A percentile compares a stretch with the other conserved stretches of the same genome.
Evolutionary conservation across 1,140 invertebrate species (phyloP).

Genomic region (Drosophila mauritiana): DNA sequence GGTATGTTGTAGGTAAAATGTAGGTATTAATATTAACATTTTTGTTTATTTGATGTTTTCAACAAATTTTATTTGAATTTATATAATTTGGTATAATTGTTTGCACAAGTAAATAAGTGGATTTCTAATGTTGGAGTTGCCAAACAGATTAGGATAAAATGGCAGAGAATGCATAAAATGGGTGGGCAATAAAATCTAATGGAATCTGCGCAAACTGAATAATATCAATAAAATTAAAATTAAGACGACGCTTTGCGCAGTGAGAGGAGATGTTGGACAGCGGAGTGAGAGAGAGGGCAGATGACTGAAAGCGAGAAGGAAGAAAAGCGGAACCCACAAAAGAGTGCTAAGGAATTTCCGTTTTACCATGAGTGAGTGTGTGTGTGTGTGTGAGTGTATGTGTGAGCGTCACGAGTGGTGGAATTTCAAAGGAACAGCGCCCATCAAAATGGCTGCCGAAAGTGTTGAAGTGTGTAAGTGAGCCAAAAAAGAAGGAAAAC

Average conservation of each 20-base stretch:
- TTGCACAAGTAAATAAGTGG: too few species aligned
- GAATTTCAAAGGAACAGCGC: conserved; percentile 69
- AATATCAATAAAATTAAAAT: conserved; percentile 77
- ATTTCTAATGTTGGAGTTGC: conserved; percentile 19
- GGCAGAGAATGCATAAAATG: conserved; percentile 43
- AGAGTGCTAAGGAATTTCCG: conserved; percentile 62
- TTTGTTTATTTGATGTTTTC: too few species aligned
- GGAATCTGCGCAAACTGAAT: conserved; percentile 69
- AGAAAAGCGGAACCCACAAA: conserved; percentile 55
- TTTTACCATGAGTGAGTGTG: neutral
- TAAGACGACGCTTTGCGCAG: conserved; percentile 51
- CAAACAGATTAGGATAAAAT: conserved; percentile 32
- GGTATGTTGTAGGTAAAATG: too few species aligned
- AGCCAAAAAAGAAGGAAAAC: conserved; percentile 23
- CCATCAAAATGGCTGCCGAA: conserved; percentile 78
- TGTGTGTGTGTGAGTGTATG: conserved; percentile 6
- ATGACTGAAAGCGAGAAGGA: conserved; percentile 13
- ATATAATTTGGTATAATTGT: neutral
- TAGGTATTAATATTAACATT: too few species aligned
- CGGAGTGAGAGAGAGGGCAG: conserved; percentile 4
- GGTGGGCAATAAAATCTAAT: conserved; percentile 61
- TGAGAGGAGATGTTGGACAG: conserved; percentile 4
- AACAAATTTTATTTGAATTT: too few species aligned
- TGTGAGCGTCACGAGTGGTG: conserved; percentile 61
- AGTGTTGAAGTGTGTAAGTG: conserved; percentile 71